A percentile compares a stretch with the other conserved stretches of the same genome.
Evolutionary conservation across 1,140 invertebrate species (phyloP).

Genomic region (Lineus longissimus): DNA sequence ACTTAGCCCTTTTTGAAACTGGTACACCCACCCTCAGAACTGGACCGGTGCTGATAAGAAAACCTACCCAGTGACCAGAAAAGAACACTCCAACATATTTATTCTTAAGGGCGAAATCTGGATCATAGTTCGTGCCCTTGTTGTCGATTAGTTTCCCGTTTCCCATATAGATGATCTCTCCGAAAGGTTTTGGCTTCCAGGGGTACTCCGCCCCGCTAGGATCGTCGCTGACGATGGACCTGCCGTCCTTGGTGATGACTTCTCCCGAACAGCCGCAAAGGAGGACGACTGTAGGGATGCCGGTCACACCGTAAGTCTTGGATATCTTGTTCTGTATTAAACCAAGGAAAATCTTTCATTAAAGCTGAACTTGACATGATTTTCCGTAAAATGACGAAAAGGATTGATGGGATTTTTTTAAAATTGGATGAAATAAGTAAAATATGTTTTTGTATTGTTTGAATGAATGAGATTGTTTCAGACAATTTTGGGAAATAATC

Average conservation of each 20-base stretch:
- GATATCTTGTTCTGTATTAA: constrained; percentile 36
- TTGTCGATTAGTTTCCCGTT: constrained; percentile 59
- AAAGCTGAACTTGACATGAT: too few species aligned
- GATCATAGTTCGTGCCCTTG: constrained; percentile 51
- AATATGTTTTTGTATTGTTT: too few species aligned
- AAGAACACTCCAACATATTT: constrained; percentile 74
- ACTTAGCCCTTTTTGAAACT: too few species aligned
- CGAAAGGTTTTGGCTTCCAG: constrained; percentile 63
- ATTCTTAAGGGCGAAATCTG: constrained; percentile 48
- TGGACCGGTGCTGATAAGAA: not conserved
- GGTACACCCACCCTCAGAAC: too few species aligned
- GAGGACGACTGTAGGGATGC: constrained; percentile 62
- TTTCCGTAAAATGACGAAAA: too few species aligned
- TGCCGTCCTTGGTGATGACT: constrained; percentile 62
- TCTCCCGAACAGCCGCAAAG: constrained; percentile 62
- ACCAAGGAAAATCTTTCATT: too few species aligned
- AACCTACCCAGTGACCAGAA: constrained; percentile 73
- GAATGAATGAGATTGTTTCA: too few species aligned
- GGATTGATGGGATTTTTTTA: too few species aligned
- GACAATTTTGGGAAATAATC: too few species aligned
- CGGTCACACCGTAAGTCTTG: constrained; percentile 43
- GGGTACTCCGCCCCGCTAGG: constrained; percentile 63
- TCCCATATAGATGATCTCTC: constrained; percentile 56
- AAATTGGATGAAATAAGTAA: too few species aligned
- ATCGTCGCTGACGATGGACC: constrained; percentile 66